Percentiles rank a stretch among this genome's conserved stretches.
Evolutionary conservation across 2,113 vertebrate genomes (phyloP).

Genomic region (Spea bombifrons): DNA sequence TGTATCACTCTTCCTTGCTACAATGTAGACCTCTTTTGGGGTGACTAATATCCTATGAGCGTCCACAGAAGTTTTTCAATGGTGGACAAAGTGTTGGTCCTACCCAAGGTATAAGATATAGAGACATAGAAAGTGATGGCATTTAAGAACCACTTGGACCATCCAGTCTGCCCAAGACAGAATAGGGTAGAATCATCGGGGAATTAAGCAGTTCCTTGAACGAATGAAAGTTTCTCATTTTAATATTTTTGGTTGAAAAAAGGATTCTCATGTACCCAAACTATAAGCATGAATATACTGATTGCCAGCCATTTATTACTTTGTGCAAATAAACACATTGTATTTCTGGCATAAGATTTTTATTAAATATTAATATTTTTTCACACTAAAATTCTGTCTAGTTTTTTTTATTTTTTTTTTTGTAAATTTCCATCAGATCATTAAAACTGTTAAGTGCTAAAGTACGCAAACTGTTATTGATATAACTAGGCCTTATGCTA

Average conservation of each 20-base stretch:
- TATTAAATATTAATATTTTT: conserved; percentile 18
- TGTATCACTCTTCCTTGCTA: too few relatives aligned
- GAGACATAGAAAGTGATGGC: too few relatives aligned
- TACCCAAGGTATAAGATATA: too few relatives aligned
- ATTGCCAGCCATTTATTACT: not conserved
- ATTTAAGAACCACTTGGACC: too few relatives aligned
- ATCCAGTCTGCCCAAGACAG: too few relatives aligned
- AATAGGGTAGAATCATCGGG: too few relatives aligned
- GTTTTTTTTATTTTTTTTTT: conserved; percentile 15
- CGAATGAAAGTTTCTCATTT: not conserved
- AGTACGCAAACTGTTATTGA: conserved; percentile 36
- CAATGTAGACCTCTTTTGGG: too few relatives aligned
- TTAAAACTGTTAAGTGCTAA: conserved; percentile 35
- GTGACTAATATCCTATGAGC: too few relatives aligned
- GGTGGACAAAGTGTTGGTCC: too few relatives aligned
- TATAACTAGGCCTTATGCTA: conserved; percentile 16
- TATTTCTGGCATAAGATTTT: conserved; percentile 8
- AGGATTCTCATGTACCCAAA: too few relatives aligned
- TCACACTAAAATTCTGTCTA: not conserved
- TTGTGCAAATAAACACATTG: not conserved
- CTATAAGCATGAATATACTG: conserved; percentile 2
- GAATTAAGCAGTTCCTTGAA: too few relatives aligned
- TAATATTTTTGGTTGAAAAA: not conserved
- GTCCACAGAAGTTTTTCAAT: too few relatives aligned
- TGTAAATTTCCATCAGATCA: conserved; percentile 26